Evolutionary conservation across 2,113 vertebrate genomes (phyloP).

Genomic region (Panthera tigris): DNA sequence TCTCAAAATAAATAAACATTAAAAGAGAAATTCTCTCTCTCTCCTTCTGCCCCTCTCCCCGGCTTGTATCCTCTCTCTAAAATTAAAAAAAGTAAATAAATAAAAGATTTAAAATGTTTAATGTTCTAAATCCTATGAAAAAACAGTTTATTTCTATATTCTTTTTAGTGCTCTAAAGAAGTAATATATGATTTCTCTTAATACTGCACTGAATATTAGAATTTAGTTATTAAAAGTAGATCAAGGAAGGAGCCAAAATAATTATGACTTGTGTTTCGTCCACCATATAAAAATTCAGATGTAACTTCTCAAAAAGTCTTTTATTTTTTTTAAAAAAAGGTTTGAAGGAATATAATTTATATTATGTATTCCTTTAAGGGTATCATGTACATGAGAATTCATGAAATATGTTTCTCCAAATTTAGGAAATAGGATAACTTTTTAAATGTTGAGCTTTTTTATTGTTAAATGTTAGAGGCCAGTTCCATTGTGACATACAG

Average conservation of each 20-base stretch:
- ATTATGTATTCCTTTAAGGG: conserved; percentile 10
- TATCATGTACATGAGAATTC: background rate
- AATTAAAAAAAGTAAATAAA: no score
- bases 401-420: conserved; percentile 26
- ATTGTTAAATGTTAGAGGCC: background rate
- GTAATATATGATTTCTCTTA: conserved; percentile 21
- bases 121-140: conserved; percentile 29
- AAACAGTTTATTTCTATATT: background rate
- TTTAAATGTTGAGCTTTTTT: conserved; percentile 20
- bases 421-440: background rate
- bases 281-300: background rate
- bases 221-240: conserved; percentile 20
- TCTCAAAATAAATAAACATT: no score
- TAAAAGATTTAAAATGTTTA: background rate
- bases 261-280: background rate
- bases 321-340: background rate
- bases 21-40: no score
- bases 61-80: no score
- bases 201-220: background rate
- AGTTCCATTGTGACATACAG: background rate
- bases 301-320: background rate
- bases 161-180: background rate
- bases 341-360: background rate
- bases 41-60: no score
- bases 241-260: conserved; percentile 20